phyloP scores from a whole-genome alignment of 2,113 vertebrate genomes.

The Semnornis frantzii region DNA sequence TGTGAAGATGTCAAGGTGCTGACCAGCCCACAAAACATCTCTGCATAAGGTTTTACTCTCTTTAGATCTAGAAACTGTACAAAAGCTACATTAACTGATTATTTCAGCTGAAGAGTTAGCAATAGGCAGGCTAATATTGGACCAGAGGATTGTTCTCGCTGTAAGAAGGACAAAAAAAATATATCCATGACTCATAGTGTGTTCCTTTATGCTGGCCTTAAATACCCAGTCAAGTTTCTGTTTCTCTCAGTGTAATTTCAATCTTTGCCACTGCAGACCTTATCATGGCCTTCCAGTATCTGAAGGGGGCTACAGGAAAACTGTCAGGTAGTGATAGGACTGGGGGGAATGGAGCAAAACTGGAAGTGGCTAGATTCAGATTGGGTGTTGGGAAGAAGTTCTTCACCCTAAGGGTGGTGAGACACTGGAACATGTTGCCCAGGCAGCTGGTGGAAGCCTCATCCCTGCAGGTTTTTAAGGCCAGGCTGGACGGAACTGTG shows the following conservation, averaged over 20 bases:
- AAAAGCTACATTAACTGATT: not conserved
- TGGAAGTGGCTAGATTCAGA: too few relatives aligned
- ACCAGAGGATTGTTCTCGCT: not conserved
- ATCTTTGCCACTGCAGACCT: not conserved
- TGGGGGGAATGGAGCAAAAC: too few relatives aligned
- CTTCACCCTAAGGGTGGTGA: too few relatives aligned
- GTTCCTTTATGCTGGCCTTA: not conserved
- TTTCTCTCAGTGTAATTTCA: slow-evolving; percentile 74
- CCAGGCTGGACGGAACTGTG: too few relatives aligned
- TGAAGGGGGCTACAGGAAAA: too few relatives aligned
- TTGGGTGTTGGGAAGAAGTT: too few relatives aligned
- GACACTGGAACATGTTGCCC: too few relatives aligned
- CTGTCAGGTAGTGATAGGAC: too few relatives aligned
- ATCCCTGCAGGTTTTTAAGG: too few relatives aligned
- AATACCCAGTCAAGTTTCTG: slow-evolving; percentile 73
- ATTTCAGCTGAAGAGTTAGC: not conserved
- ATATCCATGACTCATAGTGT: not conserved
- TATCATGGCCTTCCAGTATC: too few relatives aligned
- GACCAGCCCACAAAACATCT: not conserved
- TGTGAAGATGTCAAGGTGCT: not conserved
- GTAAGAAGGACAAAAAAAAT: not conserved
- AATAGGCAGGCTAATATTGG: not conserved
- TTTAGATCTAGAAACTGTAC: not conserved
- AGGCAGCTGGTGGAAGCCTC: too few relatives aligned
- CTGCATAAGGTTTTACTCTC: not conserved